Percentiles rank a stretch among this genome's conserved stretches.
These are phyloP conservation scores for Microcebus ravelobensis DNA, from an alignment of 2,113 vertebrate genomes.

Conservation along the genomic window DNA sequence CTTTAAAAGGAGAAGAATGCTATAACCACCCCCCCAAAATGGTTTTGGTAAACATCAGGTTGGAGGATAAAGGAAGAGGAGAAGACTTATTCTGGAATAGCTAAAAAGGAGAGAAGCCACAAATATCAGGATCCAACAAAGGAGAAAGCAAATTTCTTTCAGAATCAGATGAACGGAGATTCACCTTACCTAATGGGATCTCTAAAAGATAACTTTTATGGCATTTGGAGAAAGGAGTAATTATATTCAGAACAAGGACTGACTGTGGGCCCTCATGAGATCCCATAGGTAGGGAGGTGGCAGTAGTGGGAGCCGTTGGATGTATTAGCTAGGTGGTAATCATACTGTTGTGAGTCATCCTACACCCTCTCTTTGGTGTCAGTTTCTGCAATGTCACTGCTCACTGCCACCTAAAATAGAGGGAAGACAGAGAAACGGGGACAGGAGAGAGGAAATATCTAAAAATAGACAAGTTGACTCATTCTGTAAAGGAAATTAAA, in stretches of 20 bases:
- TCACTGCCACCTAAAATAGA: conserved; percentile 30
- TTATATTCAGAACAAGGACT: background rate
- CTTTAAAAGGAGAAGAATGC: background rate
- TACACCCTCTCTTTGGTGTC: background rate
- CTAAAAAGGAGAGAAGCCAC: background rate
- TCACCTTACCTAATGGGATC: background rate
- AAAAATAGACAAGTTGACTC: conserved; percentile 40
- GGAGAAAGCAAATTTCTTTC: background rate
- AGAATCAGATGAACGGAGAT: background rate
- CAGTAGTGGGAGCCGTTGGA: background rate
- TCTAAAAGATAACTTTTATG: background rate
- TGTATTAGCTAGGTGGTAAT: background rate
- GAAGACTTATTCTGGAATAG: conserved; percentile 21
- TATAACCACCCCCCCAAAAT: background rate
- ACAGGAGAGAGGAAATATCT: background rate
- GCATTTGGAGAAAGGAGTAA: background rate
- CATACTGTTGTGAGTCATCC: background rate
- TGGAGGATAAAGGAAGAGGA: conserved; percentile 1
- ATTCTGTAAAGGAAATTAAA: conserved; percentile 19
- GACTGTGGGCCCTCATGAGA: background rate
- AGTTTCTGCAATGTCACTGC: conserved; percentile 20
- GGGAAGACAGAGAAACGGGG: background rate
- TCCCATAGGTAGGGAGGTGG: background rate
- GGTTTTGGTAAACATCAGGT: background rate
- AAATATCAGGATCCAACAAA: background rate